Conservation (phyloP, 2,888 invertebrate species). For the Aporophyla nigra region DNA sequence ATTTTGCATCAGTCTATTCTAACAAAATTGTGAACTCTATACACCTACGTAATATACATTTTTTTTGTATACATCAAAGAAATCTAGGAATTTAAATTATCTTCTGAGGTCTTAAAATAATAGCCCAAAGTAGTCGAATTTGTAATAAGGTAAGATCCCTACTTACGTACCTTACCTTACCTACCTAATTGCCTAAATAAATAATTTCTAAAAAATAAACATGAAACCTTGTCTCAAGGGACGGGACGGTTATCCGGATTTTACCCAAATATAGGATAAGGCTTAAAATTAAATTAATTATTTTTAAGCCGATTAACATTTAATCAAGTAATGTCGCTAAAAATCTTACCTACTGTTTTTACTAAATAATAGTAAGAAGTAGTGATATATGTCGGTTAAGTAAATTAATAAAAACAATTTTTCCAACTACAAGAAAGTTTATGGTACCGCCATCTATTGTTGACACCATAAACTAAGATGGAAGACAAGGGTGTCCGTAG, state of each 20-base stretch:
- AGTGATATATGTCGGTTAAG: not conserved
- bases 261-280: not conserved
- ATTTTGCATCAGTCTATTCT: not conserved
- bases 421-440: not conserved
- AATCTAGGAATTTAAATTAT: not conserved
- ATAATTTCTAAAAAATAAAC: conserved; percentile 8
- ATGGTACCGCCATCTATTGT: conserved; percentile 59
- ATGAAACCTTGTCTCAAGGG: conserved; percentile 14
- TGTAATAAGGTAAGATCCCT: not conserved
- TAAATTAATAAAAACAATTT: not conserved
- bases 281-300: conserved; percentile 20
- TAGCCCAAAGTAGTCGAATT: not conserved
- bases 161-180: not conserved
- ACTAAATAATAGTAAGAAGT: too few relatives aligned
- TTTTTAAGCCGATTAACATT: conserved; percentile 12
- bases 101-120: not conserved
- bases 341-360: not conserved
- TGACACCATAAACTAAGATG: conserved; percentile 38
- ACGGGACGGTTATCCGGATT: conserved; percentile 21
- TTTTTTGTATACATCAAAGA: not conserved
- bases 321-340: not conserved
- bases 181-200: not conserved
- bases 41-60: not conserved
- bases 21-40: not conserved
- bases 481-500: conserved; percentile 40